A percentile compares a stretch with the other conserved stretches of the same genome.
phyloP scores from a whole-genome alignment of 2,888 invertebrate genomes.

The Theretra japonica region DNA sequence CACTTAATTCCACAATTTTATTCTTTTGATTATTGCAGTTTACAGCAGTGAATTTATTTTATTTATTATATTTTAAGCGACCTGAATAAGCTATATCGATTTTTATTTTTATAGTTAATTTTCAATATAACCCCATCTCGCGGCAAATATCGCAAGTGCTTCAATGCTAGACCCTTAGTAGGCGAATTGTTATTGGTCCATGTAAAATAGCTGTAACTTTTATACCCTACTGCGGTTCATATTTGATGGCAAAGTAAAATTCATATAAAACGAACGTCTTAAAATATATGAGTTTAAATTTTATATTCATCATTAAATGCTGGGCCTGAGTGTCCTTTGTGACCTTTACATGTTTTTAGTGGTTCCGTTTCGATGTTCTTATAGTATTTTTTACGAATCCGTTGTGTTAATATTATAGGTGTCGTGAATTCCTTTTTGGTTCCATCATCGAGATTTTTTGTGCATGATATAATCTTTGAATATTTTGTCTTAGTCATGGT shows the following conservation, averaged over 20 bases:
- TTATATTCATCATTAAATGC: constrained; percentile 26
- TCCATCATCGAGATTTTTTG: constrained; percentile 26
- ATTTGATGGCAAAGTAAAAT: constrained; percentile 9
- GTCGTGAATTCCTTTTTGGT: constrained; percentile 33
- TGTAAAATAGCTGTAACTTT: constrained; percentile 1
- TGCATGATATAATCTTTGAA: constrained; percentile 3
- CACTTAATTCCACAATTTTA: too few species aligned
- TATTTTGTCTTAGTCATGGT: neutral
- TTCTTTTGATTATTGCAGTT: too few species aligned
- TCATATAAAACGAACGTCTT: neutral
- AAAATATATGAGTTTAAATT: constrained; percentile 31
- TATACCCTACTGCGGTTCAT: neutral
- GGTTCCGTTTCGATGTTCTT: neutral
- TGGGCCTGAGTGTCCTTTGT: neutral
- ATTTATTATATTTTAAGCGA: too few species aligned
- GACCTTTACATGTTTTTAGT: neutral
- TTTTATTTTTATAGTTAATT: neutral
- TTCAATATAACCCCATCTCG: neutral
- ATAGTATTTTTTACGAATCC: constrained; percentile 5
- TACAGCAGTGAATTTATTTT: too few species aligned
- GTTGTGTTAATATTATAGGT: neutral
- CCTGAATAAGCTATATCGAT: too few species aligned
- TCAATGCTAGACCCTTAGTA: neutral
- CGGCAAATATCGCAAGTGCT: neutral
- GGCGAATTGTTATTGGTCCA: neutral